phyloP scores from a whole-genome alignment of 2,113 vertebrate species.

The Struthio camelus region DNA sequence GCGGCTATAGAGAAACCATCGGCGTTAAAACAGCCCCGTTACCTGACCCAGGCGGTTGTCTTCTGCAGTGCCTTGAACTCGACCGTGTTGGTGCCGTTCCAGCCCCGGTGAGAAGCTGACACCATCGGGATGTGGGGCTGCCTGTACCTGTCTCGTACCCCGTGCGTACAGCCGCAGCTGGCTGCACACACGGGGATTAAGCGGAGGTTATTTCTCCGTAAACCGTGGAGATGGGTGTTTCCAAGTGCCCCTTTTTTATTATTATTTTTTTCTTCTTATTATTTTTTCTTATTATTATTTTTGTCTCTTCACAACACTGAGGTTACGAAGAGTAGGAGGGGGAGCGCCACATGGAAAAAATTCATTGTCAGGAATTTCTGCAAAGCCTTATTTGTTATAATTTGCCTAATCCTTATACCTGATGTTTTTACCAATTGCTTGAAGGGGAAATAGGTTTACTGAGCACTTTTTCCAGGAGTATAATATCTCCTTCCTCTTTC shows the following conservation, averaged over 20 bases:
- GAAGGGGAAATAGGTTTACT: background rate
- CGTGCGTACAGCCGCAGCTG: background rate
- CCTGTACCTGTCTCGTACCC: background rate
- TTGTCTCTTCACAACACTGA: background rate
- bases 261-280: background rate
- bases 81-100: fast-evolving
- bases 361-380: background rate
- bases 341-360: fast-evolving
- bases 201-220: background rate
- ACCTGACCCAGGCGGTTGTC: background rate
- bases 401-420: background rate
- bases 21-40: background rate
- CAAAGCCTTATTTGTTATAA: background rate
- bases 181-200: background rate
- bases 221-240: background rate
- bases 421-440: background rate
- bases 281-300: background rate
- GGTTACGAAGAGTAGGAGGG: background rate
- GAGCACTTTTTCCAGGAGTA: background rate
- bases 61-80: background rate
- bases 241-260: background rate
- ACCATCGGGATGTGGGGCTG: background rate
- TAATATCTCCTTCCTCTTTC: background rate
- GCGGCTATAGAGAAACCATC: background rate
- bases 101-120: background rate